Base-by-base conservation (phyloP, 2,888 invertebrate genomes). In the Lasioglossum malachurum region DNA sequence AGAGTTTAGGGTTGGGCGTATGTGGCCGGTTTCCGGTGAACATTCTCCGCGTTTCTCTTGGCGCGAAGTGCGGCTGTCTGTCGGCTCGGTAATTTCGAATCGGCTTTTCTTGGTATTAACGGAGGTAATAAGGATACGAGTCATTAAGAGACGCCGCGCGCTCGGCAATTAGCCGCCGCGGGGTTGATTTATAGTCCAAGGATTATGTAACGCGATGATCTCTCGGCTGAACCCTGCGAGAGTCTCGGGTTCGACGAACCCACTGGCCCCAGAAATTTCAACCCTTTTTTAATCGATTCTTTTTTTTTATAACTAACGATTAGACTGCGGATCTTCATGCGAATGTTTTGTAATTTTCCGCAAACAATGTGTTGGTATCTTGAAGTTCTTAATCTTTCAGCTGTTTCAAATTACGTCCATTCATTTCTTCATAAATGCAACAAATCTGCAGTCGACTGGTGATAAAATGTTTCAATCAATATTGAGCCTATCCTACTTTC, bases 121-220 rank as follows among this genome's bases (percentile, higher is more conserved):
- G 38, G 35, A 69, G 67, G 23, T 69, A 69, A 69, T 69, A 69
- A 49, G 49, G 74, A 75, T 75, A 49, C 31, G 74, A 75, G 23
- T 75, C 31, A 35, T 75, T 57, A 57, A 75, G 60, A 35, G 60
- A 60, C 35, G 35, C 67, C 35, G 67, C 35, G 23, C 12, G 41
- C 5, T 12, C 38, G 41, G 71, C 71, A 71, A 71, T 71, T 71
- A 71, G 71, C 38, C 38, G n/a, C n/a, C 23, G 14, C 41, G n/a
- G n/a, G 71, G 41, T 23, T 71, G 38, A n/a, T 71, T 71, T 71
- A 71, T 38, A n/a, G n/a, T 38, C 12, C 71, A n/a, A n/a, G n/a
- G 38, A 41, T 69, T 69, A 38, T 19, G 19, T 69, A 69, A 69
- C 35, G 19, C 19, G 31, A 64, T 31, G 0, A 38, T 38, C 38